Evolutionary conservation across 1,140 invertebrate species (phyloP), one percentile per base, ranked within the genome.

Genomic region (Chymomyza costata): DNA sequence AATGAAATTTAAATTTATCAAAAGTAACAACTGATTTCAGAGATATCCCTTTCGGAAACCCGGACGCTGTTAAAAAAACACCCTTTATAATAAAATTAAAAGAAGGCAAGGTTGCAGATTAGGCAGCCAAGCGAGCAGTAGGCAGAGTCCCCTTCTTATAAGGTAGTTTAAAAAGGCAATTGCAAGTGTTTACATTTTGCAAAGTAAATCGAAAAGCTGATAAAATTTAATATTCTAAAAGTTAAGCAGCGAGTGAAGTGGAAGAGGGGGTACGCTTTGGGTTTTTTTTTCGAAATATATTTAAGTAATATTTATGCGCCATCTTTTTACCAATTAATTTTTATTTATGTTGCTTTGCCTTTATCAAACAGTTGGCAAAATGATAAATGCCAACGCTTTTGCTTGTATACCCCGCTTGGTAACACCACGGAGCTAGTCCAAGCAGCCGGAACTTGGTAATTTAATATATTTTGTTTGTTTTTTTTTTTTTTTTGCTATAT

Each of bases 341-440:
- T 64, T 66, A 66, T 66, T 64, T 66, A 66, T 66, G 60, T 63
- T n/a, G 64, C 45, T 61, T 66, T 31, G 31, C 31, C 73, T 74
- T 80, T 80, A 80, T 80, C 73, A 80, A 80, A 80, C 73, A 80
- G 73, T 80, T 80, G 73, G 67, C 64, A 80, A 80, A 73, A 80
- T 80, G 73, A 80, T 80, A 80, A 80, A 80, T 80, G 73, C 73
- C 64, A 52, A 46, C 61, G 48, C 48, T 52, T 58, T 66, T 62
- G 58, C 48, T 52, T 57, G 44, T 51, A 39, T 49, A 44, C 15
- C 38, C 35, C 19, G 7, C n/a, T n/a, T n/a, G n/a, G n/a, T n/a
- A n/a, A n/a, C n/a, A n/a, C n/a, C n/a, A n/a, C n/a, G n/a, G n/a
- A n/a, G n/a, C n/a, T 11, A 19, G 13, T 25, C 15, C n/a, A 21